Base-by-base conservation (phyloP, 2,888 invertebrate species). In the Hyposoter dolosus region DNA sequence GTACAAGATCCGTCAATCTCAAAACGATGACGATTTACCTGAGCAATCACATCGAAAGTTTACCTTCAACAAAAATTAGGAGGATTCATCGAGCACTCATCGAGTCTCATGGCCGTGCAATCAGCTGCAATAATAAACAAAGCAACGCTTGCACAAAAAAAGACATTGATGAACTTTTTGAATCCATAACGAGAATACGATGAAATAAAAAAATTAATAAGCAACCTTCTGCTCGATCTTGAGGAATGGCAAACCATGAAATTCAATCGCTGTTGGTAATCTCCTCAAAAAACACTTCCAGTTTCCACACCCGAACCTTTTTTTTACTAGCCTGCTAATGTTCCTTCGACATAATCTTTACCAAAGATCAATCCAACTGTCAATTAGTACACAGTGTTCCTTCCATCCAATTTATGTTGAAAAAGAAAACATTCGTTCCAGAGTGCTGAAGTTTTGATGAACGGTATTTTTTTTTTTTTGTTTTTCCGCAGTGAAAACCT, bases 1-100 rank as follows among this genome's bases (percentile, higher is more conserved):
- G 71, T 72, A 35, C 71, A 35, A 72, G 35, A 72, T 32, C 50
- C 32, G 53, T 72, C 53, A 72, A 72, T 72, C 50, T 72, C 32
- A 53, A 72, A 32, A 50, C 12, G 71, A 72, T 72, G 28, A 32
- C 32, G 50, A 50, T 72, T 53, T 35, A n/a, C 28, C 9, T 32
- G 50, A 17, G 32, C 71, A 71, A n/a, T 71, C 71, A 19, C 17
- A 72, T 72, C 19, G 12, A 72, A 50, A 72, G 50, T 50, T 50
- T n/a, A 72, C 32, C 47, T 35, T 72, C 71, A 35, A 72, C n/a
- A n/a, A 19, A 32, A 35, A 72, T 72, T 53, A 19, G 50, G 47
- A 72, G 32, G 71, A 72, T 60, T 56, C 12, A 56, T 23, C 12
- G 28, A 60, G 28, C 60, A 60, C 60, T 60, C 60, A 28, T 28